Evolutionary conservation across 1,140 invertebrate species (phyloP), one percentile per base, ranked within the genome.

Genomic region (Thrips palmi): DNA sequence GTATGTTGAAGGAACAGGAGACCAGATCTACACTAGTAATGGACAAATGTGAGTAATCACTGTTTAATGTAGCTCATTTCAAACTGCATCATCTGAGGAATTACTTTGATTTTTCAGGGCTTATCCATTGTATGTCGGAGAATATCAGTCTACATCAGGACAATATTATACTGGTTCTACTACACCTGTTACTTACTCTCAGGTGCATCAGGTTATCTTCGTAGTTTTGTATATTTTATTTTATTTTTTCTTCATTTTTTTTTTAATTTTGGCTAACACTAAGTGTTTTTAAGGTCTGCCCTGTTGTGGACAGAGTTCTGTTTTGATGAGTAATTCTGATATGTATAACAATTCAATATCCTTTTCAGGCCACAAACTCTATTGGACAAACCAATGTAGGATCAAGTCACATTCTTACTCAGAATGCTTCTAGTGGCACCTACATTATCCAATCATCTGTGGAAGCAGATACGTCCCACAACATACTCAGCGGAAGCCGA

Each of bases 51-150:
- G 58, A 70, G 69, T 60, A 31, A 28, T 30, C 28, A 23, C 37
- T 41, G 22, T 7, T 40, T 28, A 39, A 39, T 12, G 12, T 41
- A 34, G 24, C 37, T 18, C n/a, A 37, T 44, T 22, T 4, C 25
- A 25, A 18, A 18, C 20, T 35, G 31, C 7, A 24, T 29, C 24
- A 17, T 30, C 21, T 37, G 19, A 11, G 24, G 35, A 40, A 40
- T 38, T 21, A 33, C 33, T 44, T 43, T 49, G 45, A 49, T 54
- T 43, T 57, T 62, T 44, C 47, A 81, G 80, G 71, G 70, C 74
- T 45, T 86, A 84, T 63, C 78, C 79, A 41, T 79, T 86, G 24
- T 86, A 85, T 39, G 80, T 85, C 41, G 77, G 74, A 5, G 74
- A 77, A 54, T 65, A 71, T 43, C 71, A 68, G 44, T 67, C 74